Base-by-base conservation (phyloP, 2,113 vertebrate species). In the Caretta caretta region DNA sequence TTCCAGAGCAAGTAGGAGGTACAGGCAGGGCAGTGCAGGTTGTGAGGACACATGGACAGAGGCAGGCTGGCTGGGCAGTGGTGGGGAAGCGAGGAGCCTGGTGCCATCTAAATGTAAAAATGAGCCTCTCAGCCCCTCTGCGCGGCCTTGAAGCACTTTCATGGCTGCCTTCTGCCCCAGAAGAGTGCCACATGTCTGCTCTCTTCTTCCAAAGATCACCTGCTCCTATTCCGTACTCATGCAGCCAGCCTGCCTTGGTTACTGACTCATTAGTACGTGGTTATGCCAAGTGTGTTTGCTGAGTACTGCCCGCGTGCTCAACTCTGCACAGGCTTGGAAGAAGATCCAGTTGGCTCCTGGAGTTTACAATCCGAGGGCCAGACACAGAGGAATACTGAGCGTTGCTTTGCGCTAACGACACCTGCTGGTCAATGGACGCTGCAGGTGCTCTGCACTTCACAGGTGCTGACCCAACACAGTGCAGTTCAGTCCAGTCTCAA, bases 281-380 rank as follows among this genome's bases (percentile, higher is more conserved):
- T 94, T 95, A 96, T 96, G 97, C 97, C 95, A 97, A 95, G 95
- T 35, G 87, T 86, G 93, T 93, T 92, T 95, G 86, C 95, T 86
- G 93, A 96, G 95, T 2, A 0, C 83, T 10, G 83, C 89, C 94
- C 94, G 92, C 94, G 84, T 94, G 96, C 94, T 91, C 92, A 65
- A 9, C 86, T 29, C 87, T 53, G 85, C 8, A 1, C 92, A 29
- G 92, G 82, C 86, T 82, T 51, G 31, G 59, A 48, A 75, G 53
- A 65, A 88, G 89, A 4, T 6, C 0, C 82, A n/a, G 48, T 46
- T 3, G 7, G 89, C 83, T 51, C 84, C 90, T 76, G 12, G 59
- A 50, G 35, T 35, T 81, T 50, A 10, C 65, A 35, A 0, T 0
- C 0, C 0, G 49, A 88, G 27, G 19, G 81, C 8, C 0, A 10